phyloP scores from a whole-genome alignment of 1,140 invertebrate species.

The Aphelenchoides besseyi region DNA sequence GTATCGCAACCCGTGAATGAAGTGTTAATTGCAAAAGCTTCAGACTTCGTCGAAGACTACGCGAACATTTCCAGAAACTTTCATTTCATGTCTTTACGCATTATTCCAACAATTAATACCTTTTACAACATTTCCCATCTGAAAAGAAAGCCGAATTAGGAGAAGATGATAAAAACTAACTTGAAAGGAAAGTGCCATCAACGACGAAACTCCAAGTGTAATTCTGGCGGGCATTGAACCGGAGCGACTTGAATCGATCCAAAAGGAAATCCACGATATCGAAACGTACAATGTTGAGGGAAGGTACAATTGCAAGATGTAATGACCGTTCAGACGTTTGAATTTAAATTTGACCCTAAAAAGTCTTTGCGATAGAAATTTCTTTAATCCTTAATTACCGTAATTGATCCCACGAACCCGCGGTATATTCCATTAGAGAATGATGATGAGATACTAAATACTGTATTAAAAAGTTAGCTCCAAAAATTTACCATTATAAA shows the following conservation, averaged over 20 bases:
- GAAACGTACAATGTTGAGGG: neutral
- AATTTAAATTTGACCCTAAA: slow-evolving; percentile 65
- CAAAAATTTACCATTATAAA: too few relatives aligned
- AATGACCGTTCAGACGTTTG: slow-evolving; percentile 65
- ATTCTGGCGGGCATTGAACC: slow-evolving; percentile 64
- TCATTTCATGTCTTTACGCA: neutral
- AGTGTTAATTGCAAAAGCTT: neutral
- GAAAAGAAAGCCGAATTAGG: slow-evolving; percentile 35
- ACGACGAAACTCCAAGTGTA: slow-evolving; percentile 62
- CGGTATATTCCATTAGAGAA: slow-evolving; percentile 34
- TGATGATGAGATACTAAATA: slow-evolving; percentile 35
- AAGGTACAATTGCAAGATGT: slow-evolving; percentile 64
- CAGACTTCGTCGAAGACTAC: neutral
- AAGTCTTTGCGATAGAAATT: too few relatives aligned
- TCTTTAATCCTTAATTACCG: too few relatives aligned
- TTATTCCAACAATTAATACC: slow-evolving; percentile 20
- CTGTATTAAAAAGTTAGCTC: too few relatives aligned
- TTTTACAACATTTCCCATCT: slow-evolving; percentile 54
- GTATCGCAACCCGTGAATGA: neutral
- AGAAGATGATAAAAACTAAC: slow-evolving; percentile 24
- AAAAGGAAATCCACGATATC: slow-evolving; percentile 66
- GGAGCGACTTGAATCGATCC: slow-evolving; percentile 64
- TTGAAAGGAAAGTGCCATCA: slow-evolving; percentile 53
- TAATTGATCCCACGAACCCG: slow-evolving; percentile 60
- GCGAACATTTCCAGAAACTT: neutral